Base-by-base conservation (phyloP, 2,888 invertebrate genomes). In the Acanthoscelides obtectus region DNA sequence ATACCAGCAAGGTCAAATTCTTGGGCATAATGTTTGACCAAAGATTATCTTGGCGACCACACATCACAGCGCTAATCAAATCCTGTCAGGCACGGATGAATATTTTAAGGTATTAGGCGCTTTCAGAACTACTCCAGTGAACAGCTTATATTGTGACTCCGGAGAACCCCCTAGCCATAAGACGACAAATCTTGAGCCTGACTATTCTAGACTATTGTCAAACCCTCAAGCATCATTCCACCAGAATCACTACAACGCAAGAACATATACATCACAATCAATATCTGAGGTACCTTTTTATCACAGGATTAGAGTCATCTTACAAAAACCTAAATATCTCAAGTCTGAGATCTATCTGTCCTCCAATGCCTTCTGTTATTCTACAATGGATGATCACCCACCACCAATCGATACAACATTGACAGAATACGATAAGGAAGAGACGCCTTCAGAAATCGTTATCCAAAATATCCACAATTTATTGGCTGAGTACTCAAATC, bases 61-160 rank as follows among this genome's bases (percentile, higher is more conserved):
- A 69, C 22, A 69, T 69, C 20, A 64, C 64, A 21, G n/a, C 22
- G 20, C 22, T 69, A n/a, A 20, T 64, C n/a, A 12, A 22, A 64
- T 22, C 22, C n/a, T 69, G 69, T 65, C 22, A 65, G 22, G 65
- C 22, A 64, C n/a, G 69, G 4, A n/a, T 69, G n/a, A 69, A 69
- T 25, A 63, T 69, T 21, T 20, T 69, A n/a, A 64, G 22, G 64
- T 64, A 20, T 22, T 65, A 63, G 69, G 20, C 5, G 65, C 69
- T 12, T 22, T 22, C 22, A 69, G 22, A 69, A 64, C 69, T 4
- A 64, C 22, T 0, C 69, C 65, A 20, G 22, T 25, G 5, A n/a
- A 69, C 65, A 66, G 20, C 20, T 1, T 66, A 8, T 66, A 22
- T 20, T 21, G 66, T 6, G 66, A 66, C 8, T 2, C 66, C 66